Base-by-base conservation (phyloP, 2,113 vertebrate species). In the Loxodonta africana region DNA sequence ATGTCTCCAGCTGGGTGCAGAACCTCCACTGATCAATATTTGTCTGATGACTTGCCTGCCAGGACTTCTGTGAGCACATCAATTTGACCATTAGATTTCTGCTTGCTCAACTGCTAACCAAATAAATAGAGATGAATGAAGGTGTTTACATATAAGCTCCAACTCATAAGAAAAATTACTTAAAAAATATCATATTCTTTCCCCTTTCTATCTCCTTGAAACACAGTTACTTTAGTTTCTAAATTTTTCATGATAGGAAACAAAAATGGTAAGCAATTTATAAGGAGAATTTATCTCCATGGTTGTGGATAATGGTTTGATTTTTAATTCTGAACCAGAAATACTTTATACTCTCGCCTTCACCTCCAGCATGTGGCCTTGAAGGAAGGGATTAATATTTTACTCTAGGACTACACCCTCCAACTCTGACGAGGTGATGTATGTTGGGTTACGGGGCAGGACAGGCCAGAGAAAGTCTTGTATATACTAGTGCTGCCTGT, bases 41-140 rank as follows among this genome's bases (percentile, higher is more conserved):
- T 93, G 89, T 78, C 89, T 98, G 98, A 98, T 98, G 97, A 94
- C 98, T 98, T 97, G 97, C 97, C 97, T 98, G 97, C 97, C 98
- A 98, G 96, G 93, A 98, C 77, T 95, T 95, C 97, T 98, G 98
- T 96, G 98, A 97, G 97, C 97, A 97, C 96, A 97, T 98, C 97
- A 96, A 96, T 97, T 98, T 97, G 88, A 95, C 88, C 83, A 97
- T 97, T 98, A 98, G 97, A 98, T 98, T 98, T 98, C 98, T 98
- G 97, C 98, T 98, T 98, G 98, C 97, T 98, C 98, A 98, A 80
- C 95, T 97, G 97, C 98, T 98, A 98, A 97, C 97, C 97, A 98
- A 98, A 98, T 98, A 98, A 98, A 97, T 96, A 98, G 95, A 97
- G 95, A 98, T 98, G 98, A 98, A 98, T 98, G 98, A 97, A 81